Evolutionary conservation across 2,797 vertebrate species (phyloP), one percentile per base, ranked within the genome.

Genomic region (Mastacembelus armatus): DNA sequence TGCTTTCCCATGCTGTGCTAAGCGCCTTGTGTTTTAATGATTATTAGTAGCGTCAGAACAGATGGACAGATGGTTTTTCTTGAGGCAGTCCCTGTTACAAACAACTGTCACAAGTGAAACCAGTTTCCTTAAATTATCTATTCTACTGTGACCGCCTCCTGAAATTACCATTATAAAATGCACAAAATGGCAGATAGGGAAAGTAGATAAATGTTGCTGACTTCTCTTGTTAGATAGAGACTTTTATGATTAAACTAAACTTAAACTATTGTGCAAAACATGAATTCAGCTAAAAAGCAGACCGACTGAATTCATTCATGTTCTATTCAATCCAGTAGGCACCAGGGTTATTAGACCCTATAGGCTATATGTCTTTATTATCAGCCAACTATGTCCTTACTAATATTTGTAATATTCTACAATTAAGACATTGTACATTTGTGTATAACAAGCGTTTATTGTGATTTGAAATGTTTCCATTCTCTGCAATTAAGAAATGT

Each of bases 11-110:
- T 29, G 66, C 86, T 63, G 80, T 16, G 66, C 71, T 12, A 32
- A 42, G 45, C 48, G n/a, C 50, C 33, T 75, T 26, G 51, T 35
- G 36, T 81, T 84, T 88, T 85, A 83, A 85, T 88, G 88, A 84
- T 88, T 84, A 80, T 87, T 68, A 80, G 64, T 66, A 74, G 62
- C 86, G 74, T 60, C 38, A 33, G 66, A 55, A 74, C 79, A 68
- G 33, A 61, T 21, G 70, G 77, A 58, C 88, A 89, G 86, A 90
- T 84, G 88, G 79, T 79, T 86, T 71, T 83, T 88, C 89, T 75
- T 48, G 81, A 86, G 89, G 84, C 79, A 50, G 69, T 79, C 65
- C 71, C 79, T 72, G 75, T 82, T 56, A 81, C 78, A 45, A 86
- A 56, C 66, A 80, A 78, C 85, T 84, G 84, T 89, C 85, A 88